phyloP scores from a whole-genome alignment of 2,797 vertebrate genomes.

The Thripadectes ignobilis region DNA sequence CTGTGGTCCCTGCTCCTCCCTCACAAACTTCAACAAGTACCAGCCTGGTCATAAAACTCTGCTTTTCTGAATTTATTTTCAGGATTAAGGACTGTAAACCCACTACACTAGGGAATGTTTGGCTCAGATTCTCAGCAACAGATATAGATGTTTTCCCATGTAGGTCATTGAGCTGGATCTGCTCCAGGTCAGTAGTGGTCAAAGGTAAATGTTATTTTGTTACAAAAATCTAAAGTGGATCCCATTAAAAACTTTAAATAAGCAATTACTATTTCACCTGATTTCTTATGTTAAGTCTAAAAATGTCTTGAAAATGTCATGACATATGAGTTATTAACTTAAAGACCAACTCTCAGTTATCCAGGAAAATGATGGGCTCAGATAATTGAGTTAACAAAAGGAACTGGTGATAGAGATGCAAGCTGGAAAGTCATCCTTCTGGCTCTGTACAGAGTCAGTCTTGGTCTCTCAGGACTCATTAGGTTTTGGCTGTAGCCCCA shows the following conservation, averaged over 20 bases:
- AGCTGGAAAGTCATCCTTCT: not conserved
- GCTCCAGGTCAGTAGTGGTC: not conserved
- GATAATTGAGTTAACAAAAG: not conserved
- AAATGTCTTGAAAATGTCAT: not conserved
- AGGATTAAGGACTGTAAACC: slow-evolving; percentile 25
- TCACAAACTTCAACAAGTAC: not conserved
- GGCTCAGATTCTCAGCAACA: not conserved
- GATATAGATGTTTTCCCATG: not conserved
- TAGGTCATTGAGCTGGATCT: not conserved
- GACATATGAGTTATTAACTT: not conserved
- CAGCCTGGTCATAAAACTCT: not conserved
- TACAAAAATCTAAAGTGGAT: not conserved
- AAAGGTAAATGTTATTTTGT: not conserved
- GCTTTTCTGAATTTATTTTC: slow-evolving; percentile 1
- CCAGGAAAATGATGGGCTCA: not conserved
- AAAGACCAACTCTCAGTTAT: not conserved
- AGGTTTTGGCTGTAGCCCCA: not conserved
- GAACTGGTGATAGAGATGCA: rapidly evolving
- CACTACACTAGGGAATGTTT: not conserved
- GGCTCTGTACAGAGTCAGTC: not conserved
- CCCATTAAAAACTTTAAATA: not conserved
- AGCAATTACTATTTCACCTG: not conserved
- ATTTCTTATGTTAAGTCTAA: not conserved
- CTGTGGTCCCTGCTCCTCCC: not conserved
- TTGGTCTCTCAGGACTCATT: not conserved